Conservation (phyloP, 2,888 invertebrate species). For the Melikaiella ostensackeni region DNA sequence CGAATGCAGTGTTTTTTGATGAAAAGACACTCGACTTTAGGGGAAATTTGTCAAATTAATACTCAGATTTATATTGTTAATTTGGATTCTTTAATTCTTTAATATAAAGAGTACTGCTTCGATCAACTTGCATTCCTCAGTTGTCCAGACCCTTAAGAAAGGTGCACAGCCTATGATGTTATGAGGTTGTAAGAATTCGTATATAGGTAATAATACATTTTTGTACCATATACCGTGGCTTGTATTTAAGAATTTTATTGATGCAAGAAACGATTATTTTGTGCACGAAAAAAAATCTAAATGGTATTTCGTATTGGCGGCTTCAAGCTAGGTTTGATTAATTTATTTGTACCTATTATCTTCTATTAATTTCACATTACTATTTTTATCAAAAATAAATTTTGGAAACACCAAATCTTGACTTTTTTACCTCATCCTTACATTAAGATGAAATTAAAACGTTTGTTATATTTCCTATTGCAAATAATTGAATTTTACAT, state of each 20-base stretch:
- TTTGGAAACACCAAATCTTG: conserved; percentile 36
- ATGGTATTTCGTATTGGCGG: conserved; percentile 15
- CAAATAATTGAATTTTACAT: too few species aligned
- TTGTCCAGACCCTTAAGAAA: not conserved
- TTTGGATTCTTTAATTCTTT: not conserved
- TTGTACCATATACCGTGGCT: conserved; percentile 2
- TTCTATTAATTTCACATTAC: conserved; percentile 50
- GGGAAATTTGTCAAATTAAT: conserved; percentile 7
- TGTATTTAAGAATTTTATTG: conserved; percentile 11
- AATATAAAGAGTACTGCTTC: not conserved
- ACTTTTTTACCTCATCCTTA: not conserved
- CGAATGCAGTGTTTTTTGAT: not conserved
- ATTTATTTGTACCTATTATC: conserved; percentile 52
- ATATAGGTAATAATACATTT: not conserved
- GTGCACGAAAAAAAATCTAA: conserved; percentile 7
- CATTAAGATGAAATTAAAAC: conserved; percentile 5
- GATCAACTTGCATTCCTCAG: conserved; percentile 3
- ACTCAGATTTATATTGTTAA: not conserved
- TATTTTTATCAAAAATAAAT: conserved; percentile 56
- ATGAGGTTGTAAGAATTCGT: not conserved
- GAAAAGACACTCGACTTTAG: conserved; percentile 12
- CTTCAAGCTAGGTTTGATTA: conserved; percentile 49
- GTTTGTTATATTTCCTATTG: too few species aligned
- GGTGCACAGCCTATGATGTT: not conserved
- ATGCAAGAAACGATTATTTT: conserved; percentile 11